Conservation (phyloP, 2,888 invertebrate genomes). For the Blera fallax region DNA sequence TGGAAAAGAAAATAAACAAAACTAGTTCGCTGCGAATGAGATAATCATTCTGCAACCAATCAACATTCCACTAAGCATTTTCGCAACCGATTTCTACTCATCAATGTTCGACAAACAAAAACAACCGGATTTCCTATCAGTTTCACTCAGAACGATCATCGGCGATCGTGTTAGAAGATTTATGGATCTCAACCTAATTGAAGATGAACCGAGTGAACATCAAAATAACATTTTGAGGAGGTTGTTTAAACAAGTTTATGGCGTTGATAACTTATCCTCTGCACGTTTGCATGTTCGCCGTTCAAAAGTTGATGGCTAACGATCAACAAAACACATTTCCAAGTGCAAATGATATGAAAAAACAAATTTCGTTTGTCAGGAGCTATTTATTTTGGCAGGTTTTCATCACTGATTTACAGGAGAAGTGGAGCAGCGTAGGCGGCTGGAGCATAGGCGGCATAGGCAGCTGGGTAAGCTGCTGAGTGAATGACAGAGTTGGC, state of each 20-base stretch:
- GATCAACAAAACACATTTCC: background rate
- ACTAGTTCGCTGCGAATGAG: background rate
- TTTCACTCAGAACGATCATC: conserved; percentile 29
- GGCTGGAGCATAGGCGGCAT: conserved; percentile 42
- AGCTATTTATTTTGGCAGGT: conserved; percentile 29
- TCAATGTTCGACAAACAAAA: background rate
- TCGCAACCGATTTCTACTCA: background rate
- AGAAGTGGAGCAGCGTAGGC: conserved; percentile 51
- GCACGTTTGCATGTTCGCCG: background rate
- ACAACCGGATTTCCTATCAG: background rate
- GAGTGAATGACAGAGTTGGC: conserved; percentile 57
- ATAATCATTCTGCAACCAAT: conserved; percentile 24
- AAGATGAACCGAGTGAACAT: background rate
- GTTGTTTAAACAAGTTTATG: conserved; percentile 5
- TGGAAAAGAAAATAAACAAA: conserved; percentile 30
- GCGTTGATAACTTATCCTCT: conserved; percentile 13
- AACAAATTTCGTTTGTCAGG: background rate
- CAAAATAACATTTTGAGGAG: conserved; percentile 11
- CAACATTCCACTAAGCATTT: background rate
- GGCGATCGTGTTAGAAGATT: background rate
- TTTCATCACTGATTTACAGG: conserved; percentile 11
- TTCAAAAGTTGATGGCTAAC: background rate
- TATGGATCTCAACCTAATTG: background rate
- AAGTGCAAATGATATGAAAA: background rate
- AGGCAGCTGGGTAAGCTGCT: conserved; percentile 58